Evolutionary conservation across 2,888 invertebrate genomes (phyloP).

Genomic region (Apodemia mormo): DNA sequence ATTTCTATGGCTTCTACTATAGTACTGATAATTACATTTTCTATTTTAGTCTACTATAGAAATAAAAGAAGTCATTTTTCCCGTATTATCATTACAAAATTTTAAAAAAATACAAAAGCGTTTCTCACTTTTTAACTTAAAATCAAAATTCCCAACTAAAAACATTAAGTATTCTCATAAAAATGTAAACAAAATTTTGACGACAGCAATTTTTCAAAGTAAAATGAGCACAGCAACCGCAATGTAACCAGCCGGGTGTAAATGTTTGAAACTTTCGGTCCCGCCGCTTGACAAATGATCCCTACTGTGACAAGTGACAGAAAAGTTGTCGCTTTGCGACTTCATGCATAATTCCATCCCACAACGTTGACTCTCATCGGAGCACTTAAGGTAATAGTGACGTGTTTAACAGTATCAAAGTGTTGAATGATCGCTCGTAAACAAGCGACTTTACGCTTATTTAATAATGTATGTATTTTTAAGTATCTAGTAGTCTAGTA

Average conservation of each 20-base stretch:
- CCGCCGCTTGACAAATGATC: conserved; percentile 35
- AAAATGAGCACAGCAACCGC: conserved; percentile 28
- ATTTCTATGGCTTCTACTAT: too few species aligned
- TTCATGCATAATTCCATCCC: conserved; percentile 30
- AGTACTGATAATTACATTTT: too few species aligned
- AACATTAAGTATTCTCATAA: conserved; percentile 22
- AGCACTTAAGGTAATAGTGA: conserved; percentile 12
- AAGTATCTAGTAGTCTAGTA: too few species aligned
- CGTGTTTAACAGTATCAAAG: conserved; percentile 1
- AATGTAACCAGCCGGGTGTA: conserved; percentile 30
- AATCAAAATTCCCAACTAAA: background rate
- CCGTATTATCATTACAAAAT: too few species aligned
- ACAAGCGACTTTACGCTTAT: too few species aligned
- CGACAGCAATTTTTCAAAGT: conserved; percentile 34
- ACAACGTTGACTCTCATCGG: conserved; percentile 13
- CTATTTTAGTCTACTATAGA: too few species aligned
- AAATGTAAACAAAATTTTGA: conserved; percentile 30
- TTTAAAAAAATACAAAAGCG: too few species aligned
- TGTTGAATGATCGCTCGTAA: background rate
- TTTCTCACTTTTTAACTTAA: background rate
- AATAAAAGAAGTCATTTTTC: too few species aligned
- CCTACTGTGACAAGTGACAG: conserved; percentile 32
- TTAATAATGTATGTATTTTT: too few species aligned
- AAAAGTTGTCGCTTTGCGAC: conserved; percentile 23
- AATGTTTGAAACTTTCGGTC: conserved; percentile 28